A percentile compares a stretch with the other conserved stretches of the same genome.
Evolutionary conservation across 2,113 vertebrate genomes (phyloP).

Genomic region (Synchiropus splendidus): DNA sequence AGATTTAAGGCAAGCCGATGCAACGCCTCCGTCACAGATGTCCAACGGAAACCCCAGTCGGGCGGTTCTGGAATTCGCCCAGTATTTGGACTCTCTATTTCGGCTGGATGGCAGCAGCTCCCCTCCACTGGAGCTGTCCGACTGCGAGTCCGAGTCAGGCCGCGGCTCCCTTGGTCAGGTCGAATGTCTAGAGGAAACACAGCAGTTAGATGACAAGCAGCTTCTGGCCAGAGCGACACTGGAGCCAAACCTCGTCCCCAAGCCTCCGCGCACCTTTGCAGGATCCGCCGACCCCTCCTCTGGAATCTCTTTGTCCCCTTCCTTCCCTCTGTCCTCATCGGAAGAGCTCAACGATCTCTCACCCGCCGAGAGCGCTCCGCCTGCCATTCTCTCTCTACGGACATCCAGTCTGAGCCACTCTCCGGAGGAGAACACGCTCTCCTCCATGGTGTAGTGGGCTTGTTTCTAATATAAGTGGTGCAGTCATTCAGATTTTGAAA

Average conservation of each 20-base stretch:
- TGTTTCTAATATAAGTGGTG: conserved; percentile 22
- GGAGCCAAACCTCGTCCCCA: conserved; percentile 93
- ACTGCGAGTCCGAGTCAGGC: conserved; percentile 69
- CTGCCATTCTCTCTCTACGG: conserved; percentile 75
- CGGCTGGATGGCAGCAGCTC: conserved; percentile 89
- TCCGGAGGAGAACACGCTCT: conserved; percentile 67
- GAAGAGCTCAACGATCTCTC: conserved; percentile 94
- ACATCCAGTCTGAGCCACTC: conserved; percentile 82
- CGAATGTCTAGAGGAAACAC: conserved; percentile 78
- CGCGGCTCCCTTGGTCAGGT: conserved; percentile 69
- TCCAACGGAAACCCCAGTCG: conserved; percentile 91
- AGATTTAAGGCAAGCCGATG: conserved; percentile 29
- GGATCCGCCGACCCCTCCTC: conserved; percentile 92
- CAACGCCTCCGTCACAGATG: conserved; percentile 52
- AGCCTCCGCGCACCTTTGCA: conserved; percentile 88
- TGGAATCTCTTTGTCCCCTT: conserved; percentile 92
- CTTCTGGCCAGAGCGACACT: conserved; percentile 88
- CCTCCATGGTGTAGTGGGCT: conserved; percentile 62
- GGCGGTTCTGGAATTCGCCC: conserved; percentile 93
- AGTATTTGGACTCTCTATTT: conserved; percentile 97
- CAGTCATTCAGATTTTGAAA: conserved; percentile 39
- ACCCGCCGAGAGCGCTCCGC: conserved; percentile 74
- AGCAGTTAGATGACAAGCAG: conserved; percentile 74
- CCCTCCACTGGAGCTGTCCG: conserved; percentile 85
- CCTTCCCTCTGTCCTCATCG: conserved; percentile 92